Evolutionary conservation across 2,797 vertebrate genomes (phyloP).

Genomic region (Alfaro cultratus): DNA sequence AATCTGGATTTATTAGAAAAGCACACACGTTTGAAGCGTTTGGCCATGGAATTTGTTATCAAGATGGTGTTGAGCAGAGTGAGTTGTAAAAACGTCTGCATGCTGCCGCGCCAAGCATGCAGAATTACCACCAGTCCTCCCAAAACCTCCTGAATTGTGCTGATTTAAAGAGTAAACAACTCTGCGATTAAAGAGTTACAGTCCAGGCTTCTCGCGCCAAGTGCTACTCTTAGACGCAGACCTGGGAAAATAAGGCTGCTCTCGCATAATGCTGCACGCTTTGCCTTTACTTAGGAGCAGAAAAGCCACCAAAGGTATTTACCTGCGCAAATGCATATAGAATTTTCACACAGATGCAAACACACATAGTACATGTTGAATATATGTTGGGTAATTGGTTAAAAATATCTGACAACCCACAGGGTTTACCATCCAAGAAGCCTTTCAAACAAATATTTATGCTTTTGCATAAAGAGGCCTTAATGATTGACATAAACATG

Average conservation of each 20-base stretch:
- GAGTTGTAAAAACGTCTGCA: slow-evolving; percentile 66
- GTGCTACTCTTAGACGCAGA: slow-evolving; percentile 64
- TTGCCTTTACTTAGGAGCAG: slow-evolving; percentile 9
- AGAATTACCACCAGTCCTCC: too few species aligned
- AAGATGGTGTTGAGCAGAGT: slow-evolving; percentile 60
- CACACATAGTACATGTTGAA: background rate
- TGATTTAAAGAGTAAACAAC: slow-evolving; percentile 77
- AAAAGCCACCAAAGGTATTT: slow-evolving; percentile 4
- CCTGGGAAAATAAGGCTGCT: slow-evolving; percentile 63
- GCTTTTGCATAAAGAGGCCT: background rate
- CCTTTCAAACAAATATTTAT: slow-evolving; percentile 1
- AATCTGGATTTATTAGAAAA: slow-evolving; percentile 65
- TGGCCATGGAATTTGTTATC: slow-evolving; percentile 65
- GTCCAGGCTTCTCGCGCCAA: slow-evolving; percentile 60
- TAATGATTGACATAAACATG: background rate
- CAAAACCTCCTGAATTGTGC: slow-evolving; percentile 65
- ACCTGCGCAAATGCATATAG: background rate
- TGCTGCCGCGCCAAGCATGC: slow-evolving; percentile 62
- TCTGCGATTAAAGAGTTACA: slow-evolving; percentile 75
- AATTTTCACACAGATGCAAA: slow-evolving; percentile 15
- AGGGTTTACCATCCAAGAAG: background rate
- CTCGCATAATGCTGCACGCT: slow-evolving; percentile 27
- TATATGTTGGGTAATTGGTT: background rate
- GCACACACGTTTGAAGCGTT: slow-evolving; percentile 25
- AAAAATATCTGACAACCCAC: slow-evolving; percentile 22